Conservation (phyloP, 2,888 invertebrate species). For the Thalpophila matura region DNA sequence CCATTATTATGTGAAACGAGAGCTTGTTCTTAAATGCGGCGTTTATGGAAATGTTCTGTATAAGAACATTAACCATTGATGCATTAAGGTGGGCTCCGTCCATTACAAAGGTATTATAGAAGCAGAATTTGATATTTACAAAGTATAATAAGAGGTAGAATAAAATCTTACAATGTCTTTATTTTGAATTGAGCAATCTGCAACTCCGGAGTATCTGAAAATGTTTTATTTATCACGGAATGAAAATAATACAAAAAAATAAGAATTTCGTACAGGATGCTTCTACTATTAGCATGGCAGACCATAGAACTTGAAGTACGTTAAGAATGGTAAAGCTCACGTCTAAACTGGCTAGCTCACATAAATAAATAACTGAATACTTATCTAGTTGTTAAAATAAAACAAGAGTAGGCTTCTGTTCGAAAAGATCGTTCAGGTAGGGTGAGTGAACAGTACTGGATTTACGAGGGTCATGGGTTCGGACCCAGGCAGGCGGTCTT, state of each 20-base stretch:
- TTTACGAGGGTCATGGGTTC: too few relatives aligned
- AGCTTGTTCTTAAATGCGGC: conserved; percentile 68
- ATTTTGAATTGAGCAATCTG: conserved; percentile 18
- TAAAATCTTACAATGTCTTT: conserved; percentile 18
- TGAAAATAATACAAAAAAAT: background rate
- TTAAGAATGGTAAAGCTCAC: background rate
- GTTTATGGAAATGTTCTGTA: conserved; percentile 74
- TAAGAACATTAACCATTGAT: conserved; percentile 63
- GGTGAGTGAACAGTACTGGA: too few relatives aligned
- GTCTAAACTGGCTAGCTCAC: background rate
- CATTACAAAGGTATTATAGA: conserved; percentile 43
- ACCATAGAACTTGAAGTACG: background rate
- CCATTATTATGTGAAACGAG: conserved; percentile 68
- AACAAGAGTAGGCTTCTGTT: background rate
- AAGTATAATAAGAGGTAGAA: conserved; percentile 26
- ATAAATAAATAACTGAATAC: conserved; percentile 1
- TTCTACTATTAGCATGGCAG: background rate
- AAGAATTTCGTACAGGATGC: background rate
- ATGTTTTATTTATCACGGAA: conserved; percentile 7
- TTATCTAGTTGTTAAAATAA: background rate
- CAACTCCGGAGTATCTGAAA: conserved; percentile 7
- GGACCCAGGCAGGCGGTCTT: too few relatives aligned
- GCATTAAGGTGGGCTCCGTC: conserved; percentile 59
- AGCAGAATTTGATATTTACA: conserved; percentile 40
- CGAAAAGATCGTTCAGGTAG: too few relatives aligned